Evolutionary conservation across 2,113 vertebrate species (phyloP).

Genomic region (Cebidichthys violaceus): DNA sequence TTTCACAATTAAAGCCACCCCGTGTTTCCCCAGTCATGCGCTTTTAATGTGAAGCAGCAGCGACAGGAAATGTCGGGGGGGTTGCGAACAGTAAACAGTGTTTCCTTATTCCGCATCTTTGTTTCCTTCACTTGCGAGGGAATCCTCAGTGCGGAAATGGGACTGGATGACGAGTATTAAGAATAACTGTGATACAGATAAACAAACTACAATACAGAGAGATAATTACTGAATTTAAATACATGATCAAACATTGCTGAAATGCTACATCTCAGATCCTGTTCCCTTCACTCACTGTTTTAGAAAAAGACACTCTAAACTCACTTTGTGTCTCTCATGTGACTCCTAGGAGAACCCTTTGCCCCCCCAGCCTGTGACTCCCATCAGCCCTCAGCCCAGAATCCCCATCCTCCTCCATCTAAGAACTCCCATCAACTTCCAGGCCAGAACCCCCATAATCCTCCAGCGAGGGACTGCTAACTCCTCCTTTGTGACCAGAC

Average conservation of each 20-base stretch:
- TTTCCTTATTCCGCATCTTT: too few species aligned
- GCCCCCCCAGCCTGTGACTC: not conserved
- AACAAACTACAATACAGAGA: not conserved
- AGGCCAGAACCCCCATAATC: conserved; percentile 24
- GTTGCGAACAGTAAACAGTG: too few species aligned
- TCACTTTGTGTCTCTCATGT: not conserved
- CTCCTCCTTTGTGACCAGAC: not conserved
- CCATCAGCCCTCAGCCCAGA: not conserved
- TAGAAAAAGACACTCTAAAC: too few species aligned
- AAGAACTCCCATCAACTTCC: conserved; percentile 18
- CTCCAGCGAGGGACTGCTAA: conserved; percentile 19
- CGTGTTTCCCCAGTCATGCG: too few species aligned
- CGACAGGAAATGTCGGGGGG: too few species aligned
- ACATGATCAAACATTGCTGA: not conserved
- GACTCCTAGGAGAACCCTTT: not conserved
- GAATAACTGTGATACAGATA: too few species aligned
- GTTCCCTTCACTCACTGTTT: too few species aligned
- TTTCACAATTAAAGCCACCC: too few species aligned
- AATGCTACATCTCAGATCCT: not conserved
- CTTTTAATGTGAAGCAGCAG: too few species aligned
- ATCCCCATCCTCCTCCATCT: conserved; percentile 47
- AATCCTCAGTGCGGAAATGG: too few species aligned
- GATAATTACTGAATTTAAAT: not conserved
- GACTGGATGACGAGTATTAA: too few species aligned
- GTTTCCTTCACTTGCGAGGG: too few species aligned